A percentile compares a stretch with the other conserved stretches of the same genome.
phyloP scores from a whole-genome alignment of 2,113 vertebrate species.

The Alethe castanea region DNA sequence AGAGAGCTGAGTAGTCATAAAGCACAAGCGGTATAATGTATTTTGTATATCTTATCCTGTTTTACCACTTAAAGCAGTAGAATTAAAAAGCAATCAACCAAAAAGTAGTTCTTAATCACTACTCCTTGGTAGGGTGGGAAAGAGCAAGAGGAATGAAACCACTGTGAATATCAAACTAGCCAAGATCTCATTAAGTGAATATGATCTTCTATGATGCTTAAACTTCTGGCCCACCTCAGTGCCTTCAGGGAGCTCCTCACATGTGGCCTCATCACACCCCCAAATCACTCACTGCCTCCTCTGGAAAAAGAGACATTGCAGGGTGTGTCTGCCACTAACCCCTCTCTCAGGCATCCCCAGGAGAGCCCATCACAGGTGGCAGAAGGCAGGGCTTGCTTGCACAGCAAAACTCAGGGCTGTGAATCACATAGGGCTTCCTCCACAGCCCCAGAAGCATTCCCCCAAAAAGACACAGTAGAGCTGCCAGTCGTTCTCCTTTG shows the following conservation, averaged over 20 bases:
- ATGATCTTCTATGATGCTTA: not conserved
- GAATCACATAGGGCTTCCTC: not conserved
- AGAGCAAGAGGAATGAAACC: constrained; percentile 1
- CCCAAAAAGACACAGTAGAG: not conserved
- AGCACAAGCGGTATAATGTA: not conserved
- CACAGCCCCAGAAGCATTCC: not conserved
- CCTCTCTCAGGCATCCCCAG: not conserved
- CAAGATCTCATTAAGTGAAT: not conserved
- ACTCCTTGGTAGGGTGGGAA: constrained; percentile 1
- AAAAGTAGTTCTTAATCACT: constrained; percentile 7
- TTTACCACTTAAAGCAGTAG: not conserved
- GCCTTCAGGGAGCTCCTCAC: not conserved
- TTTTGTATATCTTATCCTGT: not conserved
- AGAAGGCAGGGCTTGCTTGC: not conserved
- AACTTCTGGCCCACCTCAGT: not conserved
- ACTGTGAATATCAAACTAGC: constrained; percentile 1
- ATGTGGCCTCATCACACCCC: not conserved
- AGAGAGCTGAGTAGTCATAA: not conserved
- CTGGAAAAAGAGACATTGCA: not conserved
- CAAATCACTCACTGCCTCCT: not conserved
- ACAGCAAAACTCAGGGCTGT: not conserved
- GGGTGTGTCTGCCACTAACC: not conserved
- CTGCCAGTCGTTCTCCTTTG: not conserved
- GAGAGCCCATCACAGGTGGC: not conserved
- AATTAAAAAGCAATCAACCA: constrained; percentile 49